Evolutionary conservation across 2,797 vertebrate genomes (phyloP), one percentile per base, ranked within the genome.

Genomic region (Heterohyrax brucei): DNA sequence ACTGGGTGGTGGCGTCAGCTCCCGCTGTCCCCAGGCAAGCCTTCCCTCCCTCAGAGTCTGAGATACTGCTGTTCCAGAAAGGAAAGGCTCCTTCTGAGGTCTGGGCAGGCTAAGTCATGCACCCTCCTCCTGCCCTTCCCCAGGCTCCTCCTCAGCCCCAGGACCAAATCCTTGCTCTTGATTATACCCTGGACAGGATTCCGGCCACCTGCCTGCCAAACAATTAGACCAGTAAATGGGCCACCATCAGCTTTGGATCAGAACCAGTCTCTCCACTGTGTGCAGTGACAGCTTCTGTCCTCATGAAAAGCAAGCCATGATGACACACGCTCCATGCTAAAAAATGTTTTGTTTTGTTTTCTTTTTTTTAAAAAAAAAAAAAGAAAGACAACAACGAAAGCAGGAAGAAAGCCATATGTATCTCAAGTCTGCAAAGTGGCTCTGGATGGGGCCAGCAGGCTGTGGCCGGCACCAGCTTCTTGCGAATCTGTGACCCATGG

Each of bases 1-100:
- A 93, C 97, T 97, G 26, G 96, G 90, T 92, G 85, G 91, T 81
- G 21, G 85, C 93, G 85, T 82, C 16, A 77, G 95, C 96, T 95
- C 88, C 82, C n/a, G 1, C 77, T 91, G 86, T 76, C 94, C 66
- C 93, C 96, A 64, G 85, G 78, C 53, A 28, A 39, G 84, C 53
- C 82, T 93, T 97, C 96, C 97, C 95, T 95, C 87, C 9, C 24
- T n/a, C 56, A 76, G 80, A 56, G 92, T 53, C 39, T 39, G 39
- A 22, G 39, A 81, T 7, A 30, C 53, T 46, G n/a, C 84, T 33
- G 26, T 73, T 89, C 39, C 48, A 12, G 19, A 46, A 18, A 44
- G 12, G 14, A 44, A 14, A n/a, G 61, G 14, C 46, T 12, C 18
- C 33, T 48, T 78, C 90, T 90, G 33, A 1, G 62, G 84, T 75